Evolutionary conservation across 2,797 vertebrate species (phyloP).

Genomic region (Poecilia velifera): DNA sequence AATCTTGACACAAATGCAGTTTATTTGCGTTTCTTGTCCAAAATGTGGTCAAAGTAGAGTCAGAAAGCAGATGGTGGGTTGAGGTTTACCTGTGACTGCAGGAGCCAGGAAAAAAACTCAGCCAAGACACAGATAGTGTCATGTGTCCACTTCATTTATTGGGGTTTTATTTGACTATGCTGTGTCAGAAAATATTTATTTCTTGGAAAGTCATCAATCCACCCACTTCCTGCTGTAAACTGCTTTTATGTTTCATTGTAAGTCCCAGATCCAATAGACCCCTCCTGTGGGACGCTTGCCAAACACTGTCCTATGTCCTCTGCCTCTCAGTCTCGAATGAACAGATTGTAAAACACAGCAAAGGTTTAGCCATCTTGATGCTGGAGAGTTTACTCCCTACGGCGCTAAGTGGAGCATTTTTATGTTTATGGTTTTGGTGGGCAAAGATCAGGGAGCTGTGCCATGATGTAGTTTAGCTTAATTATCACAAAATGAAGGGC

Average conservation of each 20-base stretch:
- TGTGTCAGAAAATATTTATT: not conserved
- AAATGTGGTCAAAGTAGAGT: conserved; percentile 19
- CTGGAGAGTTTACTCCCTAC: conserved; percentile 30
- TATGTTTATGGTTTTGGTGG: conserved; percentile 38
- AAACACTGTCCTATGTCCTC: conserved; percentile 29
- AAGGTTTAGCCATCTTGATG: conserved; percentile 50
- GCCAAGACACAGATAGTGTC: conserved; percentile 45
- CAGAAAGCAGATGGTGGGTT: conserved; percentile 59
- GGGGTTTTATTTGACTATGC: conserved; percentile 29
- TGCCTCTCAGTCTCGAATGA: conserved; percentile 42
- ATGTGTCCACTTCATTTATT: conserved; percentile 23
- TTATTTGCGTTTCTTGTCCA: conserved; percentile 15
- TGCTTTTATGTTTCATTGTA: conserved; percentile 23
- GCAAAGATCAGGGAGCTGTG: conserved; percentile 47
- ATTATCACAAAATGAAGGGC: conserved; percentile 20
- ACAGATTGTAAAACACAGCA: conserved; percentile 45
- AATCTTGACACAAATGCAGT: not conserved
- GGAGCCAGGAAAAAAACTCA: conserved; percentile 37
- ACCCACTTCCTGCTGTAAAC: not conserved
- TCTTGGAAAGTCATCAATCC: conserved; percentile 13
- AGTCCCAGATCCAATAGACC: not conserved
- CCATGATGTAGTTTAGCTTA: conserved; percentile 37
- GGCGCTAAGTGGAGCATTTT: conserved; percentile 23
- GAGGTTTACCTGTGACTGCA: conserved; percentile 27
- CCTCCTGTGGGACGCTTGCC: not conserved